Base-by-base conservation (phyloP, 2,797 vertebrate genomes). In the Xenops minutus region DNA sequence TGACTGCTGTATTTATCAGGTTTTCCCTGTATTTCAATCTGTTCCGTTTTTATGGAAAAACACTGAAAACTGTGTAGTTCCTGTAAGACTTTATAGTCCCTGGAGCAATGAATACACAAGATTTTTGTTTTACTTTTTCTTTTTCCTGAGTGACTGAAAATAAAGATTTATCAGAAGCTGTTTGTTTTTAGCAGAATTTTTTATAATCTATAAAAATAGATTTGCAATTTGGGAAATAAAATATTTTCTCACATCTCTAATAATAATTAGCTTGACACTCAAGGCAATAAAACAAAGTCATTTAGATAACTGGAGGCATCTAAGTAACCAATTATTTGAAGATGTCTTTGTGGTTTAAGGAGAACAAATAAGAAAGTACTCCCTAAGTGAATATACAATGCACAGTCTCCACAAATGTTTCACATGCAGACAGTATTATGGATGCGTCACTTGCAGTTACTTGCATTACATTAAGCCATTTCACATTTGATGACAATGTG, bases 151-250 rank as follows among this genome's bases (percentile, higher is more conserved):
- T 89, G 66, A 77, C 29, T 71, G 20, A 3, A 55, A 95, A 94
- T 58, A 9, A 77, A 78, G 52, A 89, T 92, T 96, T 96, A 94
- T 95, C 75, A 93, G 81, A 93, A 97, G 74, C 39, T 86, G 30
- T 73, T 94, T 89, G 49, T 76, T 95, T 96, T 96, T 95, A 94
- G 58, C 79, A 86, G 92, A 92, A 95, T 76, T 93, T 94, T 93
- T 54, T 93, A 93, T 78, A 93, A 93, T 46, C 36, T 44, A 61
- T n/a, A n/a, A n/a, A n/a, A n/a, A n/a, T n/a, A n/a, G n/a, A n/a
- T 91, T 94, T 94, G 39, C 49, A 94, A 63, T 83, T 92, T 88
- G 81, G 68, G 46, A 95, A 95, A 91, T 87, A 94, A 92, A 92
- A 89, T 92, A 95, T 89, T 93, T 96, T 97, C 81, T 95, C 58